These are phyloP conservation scores for Cheiracanthium punctorium DNA, from an alignment of 2,888 invertebrate species.

Conservation along the genomic window DNA sequence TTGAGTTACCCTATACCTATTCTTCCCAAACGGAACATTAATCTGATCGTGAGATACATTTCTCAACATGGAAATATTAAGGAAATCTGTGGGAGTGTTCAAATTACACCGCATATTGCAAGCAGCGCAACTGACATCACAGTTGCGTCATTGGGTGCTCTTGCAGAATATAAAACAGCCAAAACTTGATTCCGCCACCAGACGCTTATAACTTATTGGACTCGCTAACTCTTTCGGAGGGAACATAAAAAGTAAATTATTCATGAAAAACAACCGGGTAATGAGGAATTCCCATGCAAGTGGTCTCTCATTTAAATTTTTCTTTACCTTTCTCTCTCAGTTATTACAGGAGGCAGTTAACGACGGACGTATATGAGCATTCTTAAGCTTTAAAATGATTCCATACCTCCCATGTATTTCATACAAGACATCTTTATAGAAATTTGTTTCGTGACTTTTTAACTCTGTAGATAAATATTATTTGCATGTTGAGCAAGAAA, in stretches of 20 bases:
- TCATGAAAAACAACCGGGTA: not conserved
- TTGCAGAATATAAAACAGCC: not conserved
- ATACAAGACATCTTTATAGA: no score
- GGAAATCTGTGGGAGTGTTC: not conserved
- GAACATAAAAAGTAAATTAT: slow-evolving; percentile 1
- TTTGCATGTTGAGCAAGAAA: no score
- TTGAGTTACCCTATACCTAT: no score
- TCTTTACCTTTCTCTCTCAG: not conserved
- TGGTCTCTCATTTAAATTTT: slow-evolving; percentile 3
- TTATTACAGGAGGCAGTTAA: not conserved
- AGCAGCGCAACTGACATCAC: not conserved
- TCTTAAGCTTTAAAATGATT: no score
- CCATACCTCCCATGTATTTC: no score
- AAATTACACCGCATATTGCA: not conserved
- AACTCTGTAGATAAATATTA: no score
- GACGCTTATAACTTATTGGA: not conserved
- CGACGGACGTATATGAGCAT: not conserved
- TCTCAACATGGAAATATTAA: not conserved
- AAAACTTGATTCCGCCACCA: not conserved
- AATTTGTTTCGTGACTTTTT: no score
- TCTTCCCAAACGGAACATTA: no score
- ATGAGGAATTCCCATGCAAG: slow-evolving; percentile 10
- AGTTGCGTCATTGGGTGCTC: not conserved
- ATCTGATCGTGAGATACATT: no score
- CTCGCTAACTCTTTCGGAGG: not conserved